Evolutionary conservation across 2,797 vertebrate species (phyloP), one percentile per base, ranked within the genome.

Genomic region (Atherinosoma microstoma): DNA sequence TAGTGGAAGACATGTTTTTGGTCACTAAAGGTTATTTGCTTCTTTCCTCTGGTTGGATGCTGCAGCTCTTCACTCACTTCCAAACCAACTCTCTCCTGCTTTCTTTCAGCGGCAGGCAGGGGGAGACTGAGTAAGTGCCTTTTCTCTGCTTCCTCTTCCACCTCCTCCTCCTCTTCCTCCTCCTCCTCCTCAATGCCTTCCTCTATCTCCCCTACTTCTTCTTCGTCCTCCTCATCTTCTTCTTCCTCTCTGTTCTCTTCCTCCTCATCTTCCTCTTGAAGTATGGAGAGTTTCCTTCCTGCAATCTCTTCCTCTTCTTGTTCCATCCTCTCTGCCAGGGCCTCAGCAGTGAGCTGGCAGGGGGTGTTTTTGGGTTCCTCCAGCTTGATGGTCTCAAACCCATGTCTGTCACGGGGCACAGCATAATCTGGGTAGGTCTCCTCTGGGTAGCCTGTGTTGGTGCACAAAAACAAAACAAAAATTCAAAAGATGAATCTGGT

Each of bases 261-360:
- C 1, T 91, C 87, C 57, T 91, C 87, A 20, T 84, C 57, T 85
- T 83, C 78, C 82, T 77, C 82, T 58, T 78, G n/a, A n/a, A 92
- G 87, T 45, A 91, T 75, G 3, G 87, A 90, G 76, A 91, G 75
- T 73, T 91, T 85, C 69, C 86, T 79, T 2, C 75, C 74, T 53
- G 86, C 71, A 51, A 75, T 72, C 91, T 90, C 90, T 45, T 94
- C 93, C 67, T 94, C 93, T 58, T 93, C 94, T 76, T 94, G 84
- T 62, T 92, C 95, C 94, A 99, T 95, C 87, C 93, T 93, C 90
- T 99, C 98, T 16, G 97, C 97, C 47, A 97, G 94, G 90, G 96
- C 97, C 85, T 99, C 98, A 0, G 97, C 96, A 40, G 97, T 96
- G 57, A 92, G 96, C 74, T 96, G 95, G 40, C 57, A 74, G 5